Base-by-base conservation (phyloP, 2,797 vertebrate species). In the Choloepus didactylus region DNA sequence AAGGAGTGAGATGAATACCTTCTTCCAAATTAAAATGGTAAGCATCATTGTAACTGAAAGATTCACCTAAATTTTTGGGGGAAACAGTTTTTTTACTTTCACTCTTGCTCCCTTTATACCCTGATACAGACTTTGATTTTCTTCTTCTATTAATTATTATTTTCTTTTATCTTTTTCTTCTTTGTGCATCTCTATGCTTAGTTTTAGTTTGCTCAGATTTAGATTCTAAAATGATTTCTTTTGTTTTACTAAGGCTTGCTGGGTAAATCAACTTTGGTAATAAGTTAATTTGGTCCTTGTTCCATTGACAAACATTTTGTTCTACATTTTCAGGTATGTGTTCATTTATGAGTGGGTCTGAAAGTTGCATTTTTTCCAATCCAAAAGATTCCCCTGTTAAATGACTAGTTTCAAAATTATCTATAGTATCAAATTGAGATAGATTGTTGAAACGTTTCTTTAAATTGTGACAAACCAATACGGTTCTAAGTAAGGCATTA, bases 11-110 rank as follows among this genome's bases (percentile, higher is more conserved):
- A 31, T 99, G 99, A 88, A 99, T 97, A 0, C 98, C 9, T 73
- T 99, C 99, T 95, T 99, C 99, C 89, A 98, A 98, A 97, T 98
- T 98, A 96, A 99, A 99, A 96, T 99, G 99, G 87, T 99, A 99
- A 0, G 99, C 99, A 96, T 99, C 99, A 44, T 97, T 98, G 84
- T 98, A 98, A 82, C 98, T 98, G 91, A 99, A 93, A 9, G 98
- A 98, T 10, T 97, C 97, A 96, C 98, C 98, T n/a, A 98, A 60
- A n/a, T 98, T 98, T 60, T 98, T 98, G 76, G 97, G 95, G 54
- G 98, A 97, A 41, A 95, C 56, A 25, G 93, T 23, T 31, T 96
- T 97, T 90, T 99, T 98, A 25, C 75, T 96, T 89, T 87, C 96
- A 16, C 98, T 97, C 60, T 97, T 97, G 35, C 99, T 98, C 51